phyloP scores from a whole-genome alignment of 2,113 vertebrate species.

The Carollia perspicillata region DNA sequence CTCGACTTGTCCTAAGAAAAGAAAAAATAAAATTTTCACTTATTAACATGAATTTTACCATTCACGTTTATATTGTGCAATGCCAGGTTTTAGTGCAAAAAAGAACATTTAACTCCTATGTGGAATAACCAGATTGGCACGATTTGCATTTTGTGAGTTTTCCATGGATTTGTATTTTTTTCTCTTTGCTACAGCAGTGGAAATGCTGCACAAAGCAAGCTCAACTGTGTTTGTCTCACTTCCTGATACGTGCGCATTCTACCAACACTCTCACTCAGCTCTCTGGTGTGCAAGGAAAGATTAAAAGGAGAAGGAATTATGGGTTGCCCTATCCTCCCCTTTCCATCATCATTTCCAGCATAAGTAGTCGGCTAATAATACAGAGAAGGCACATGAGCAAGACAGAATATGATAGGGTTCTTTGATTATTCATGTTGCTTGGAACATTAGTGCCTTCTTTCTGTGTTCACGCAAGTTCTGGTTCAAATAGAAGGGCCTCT shows the following conservation, averaged over 20 bases:
- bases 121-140: background rate
- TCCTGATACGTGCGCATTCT: background rate
- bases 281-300: background rate
- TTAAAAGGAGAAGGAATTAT: background rate
- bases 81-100: background rate
- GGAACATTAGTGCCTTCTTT: background rate
- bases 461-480: background rate
- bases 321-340: background rate
- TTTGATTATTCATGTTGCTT: background rate
- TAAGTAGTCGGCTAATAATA: background rate
- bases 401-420: background rate
- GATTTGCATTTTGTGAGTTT: background rate
- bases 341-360: background rate
- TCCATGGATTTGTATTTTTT: background rate
- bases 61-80: background rate
- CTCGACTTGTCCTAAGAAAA: background rate
- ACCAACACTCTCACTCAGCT: background rate
- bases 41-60: background rate
- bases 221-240: too few relatives aligned
- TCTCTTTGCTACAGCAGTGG: background rate
- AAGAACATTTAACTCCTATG: background rate
- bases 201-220: too few relatives aligned
- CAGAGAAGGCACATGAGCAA: background rate
- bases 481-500: background rate
- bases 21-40: background rate